Evolutionary conservation across 1,140 invertebrate genomes (phyloP).

Genomic region (Euura lappo): DNA sequence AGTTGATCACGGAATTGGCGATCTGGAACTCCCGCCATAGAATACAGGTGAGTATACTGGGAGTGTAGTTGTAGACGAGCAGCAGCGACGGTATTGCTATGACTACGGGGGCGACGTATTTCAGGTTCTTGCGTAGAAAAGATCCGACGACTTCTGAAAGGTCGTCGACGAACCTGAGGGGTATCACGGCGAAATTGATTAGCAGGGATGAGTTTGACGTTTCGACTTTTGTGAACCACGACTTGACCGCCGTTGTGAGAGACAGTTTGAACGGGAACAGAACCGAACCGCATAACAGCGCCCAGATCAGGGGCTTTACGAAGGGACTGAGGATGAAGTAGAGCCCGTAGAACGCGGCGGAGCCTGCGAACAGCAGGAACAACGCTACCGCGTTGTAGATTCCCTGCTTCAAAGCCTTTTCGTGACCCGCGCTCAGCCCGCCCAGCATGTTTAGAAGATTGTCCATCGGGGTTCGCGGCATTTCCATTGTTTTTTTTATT

Average conservation of each 20-base stretch:
- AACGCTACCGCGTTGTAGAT: conserved; percentile 85
- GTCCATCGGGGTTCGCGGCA: conserved; percentile 47
- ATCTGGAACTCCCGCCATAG: conserved; percentile 55
- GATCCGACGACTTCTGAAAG: conserved; percentile 75
- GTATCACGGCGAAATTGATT: conserved; percentile 75
- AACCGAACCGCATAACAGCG: conserved; percentile 87
- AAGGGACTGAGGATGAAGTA: conserved; percentile 90
- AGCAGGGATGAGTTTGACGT: conserved; percentile 66
- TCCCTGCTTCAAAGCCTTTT: conserved; percentile 87
- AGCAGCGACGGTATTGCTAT: conserved; percentile 40
- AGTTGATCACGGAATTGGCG: conserved; percentile 49
- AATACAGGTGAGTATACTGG: conserved; percentile 59
- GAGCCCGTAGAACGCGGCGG: conserved; percentile 76
- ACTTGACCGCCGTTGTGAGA: conserved; percentile 70
- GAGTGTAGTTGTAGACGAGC: conserved; percentile 61
- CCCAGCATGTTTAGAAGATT: conserved; percentile 55
- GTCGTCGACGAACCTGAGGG: conserved; percentile 73
- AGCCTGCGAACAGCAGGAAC: conserved; percentile 70
- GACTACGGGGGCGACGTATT: conserved; percentile 58
- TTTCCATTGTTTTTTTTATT: conserved; percentile 31
- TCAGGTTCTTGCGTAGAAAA: conserved; percentile 66
- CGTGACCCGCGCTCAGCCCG: conserved; percentile 56
- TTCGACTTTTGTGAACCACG: conserved; percentile 74
- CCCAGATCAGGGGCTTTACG: conserved; percentile 92
- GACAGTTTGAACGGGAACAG: conserved; percentile 87